Conservation (phyloP, 30 jellyfish, hydroid and myxozoan genomes). For the Hydractinia symbiolongicarpus region DNA sequence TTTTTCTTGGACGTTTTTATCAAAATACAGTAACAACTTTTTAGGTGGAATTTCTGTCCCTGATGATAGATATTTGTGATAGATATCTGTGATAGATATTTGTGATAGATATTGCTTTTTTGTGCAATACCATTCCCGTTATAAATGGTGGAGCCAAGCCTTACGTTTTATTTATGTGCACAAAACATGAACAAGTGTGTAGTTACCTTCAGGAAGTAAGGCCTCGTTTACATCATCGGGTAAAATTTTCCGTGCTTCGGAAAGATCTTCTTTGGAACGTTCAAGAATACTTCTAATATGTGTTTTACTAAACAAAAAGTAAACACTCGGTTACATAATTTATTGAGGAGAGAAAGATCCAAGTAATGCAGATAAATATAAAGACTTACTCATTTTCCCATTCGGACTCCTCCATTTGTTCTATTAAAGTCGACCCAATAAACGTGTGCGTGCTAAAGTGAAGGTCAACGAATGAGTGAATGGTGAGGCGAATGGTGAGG, state of each 20-base stretch:
- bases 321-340: neutral
- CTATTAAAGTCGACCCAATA: constrained; percentile 19
- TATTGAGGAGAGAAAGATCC: neutral
- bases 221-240: constrained; percentile 69
- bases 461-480: neutral
- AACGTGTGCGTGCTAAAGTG: constrained; percentile 25
- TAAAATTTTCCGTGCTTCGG: constrained; percentile 47
- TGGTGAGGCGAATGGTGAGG: neutral
- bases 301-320: neutral
- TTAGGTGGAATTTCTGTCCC: too few relatives aligned
- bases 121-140: too few relatives aligned
- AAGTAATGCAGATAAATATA: too few relatives aligned
- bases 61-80: too few relatives aligned
- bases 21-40: too few relatives aligned
- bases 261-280: constrained; percentile 54
- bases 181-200: too few relatives aligned
- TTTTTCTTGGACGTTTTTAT: too few relatives aligned
- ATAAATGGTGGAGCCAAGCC: too few relatives aligned
- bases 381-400: constrained; percentile 12
- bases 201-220: constrained; percentile 66
- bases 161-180: too few relatives aligned
- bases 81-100: too few relatives aligned
- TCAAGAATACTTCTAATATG: constrained; percentile 28
- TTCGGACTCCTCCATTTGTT: constrained; percentile 1
- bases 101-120: too few relatives aligned